Conservation (phyloP, 2,888 invertebrate species). For the Myopa testacea region DNA sequence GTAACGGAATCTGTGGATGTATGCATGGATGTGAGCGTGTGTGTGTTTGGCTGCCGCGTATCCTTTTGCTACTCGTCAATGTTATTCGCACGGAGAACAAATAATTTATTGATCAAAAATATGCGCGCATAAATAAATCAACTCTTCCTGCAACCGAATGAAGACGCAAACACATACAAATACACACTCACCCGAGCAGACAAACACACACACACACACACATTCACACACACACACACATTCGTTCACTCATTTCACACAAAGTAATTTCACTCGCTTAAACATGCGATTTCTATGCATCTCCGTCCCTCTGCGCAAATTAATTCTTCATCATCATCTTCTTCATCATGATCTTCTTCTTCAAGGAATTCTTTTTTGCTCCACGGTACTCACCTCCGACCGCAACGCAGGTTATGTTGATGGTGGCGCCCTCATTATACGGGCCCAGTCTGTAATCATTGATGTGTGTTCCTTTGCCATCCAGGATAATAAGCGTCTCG, state of each 20-base stretch:
- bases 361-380: no score
- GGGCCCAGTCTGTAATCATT: constrained; percentile 84
- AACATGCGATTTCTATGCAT: no score
- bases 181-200: no score
- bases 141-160: neutral
- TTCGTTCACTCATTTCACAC: no score
- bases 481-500: constrained; percentile 81
- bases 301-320: no score
- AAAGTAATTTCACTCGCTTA: no score
- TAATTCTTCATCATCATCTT: no score
- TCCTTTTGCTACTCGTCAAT: constrained; percentile 17
- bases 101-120: constrained; percentile 27
- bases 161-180: neutral
- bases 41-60: neutral
- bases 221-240: no score
- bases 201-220: no score
- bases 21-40: neutral
- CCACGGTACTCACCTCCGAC: constrained; percentile 78
- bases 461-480: constrained; percentile 81
- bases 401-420: constrained; percentile 86
- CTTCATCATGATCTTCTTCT: no score
- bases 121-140: constrained; percentile 11
- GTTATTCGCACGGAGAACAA: neutral
- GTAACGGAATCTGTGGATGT: neutral
- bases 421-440: constrained; percentile 84